Evolutionary conservation across 2,888 invertebrate genomes (phyloP), one percentile per base, ranked within the genome.

Genomic region (Magallana nippona): DNA sequence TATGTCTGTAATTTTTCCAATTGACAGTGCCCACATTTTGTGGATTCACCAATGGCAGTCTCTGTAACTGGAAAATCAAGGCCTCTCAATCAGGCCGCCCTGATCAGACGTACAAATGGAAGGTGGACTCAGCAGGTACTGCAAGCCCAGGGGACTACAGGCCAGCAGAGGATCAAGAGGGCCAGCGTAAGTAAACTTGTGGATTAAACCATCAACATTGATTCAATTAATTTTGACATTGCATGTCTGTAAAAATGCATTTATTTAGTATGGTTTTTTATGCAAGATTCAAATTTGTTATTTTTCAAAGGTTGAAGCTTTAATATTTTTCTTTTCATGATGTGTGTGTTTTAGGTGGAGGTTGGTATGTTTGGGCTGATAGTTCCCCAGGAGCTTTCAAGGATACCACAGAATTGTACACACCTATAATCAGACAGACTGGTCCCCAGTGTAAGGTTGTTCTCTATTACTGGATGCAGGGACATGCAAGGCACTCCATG

Each of bases 371-470:
- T 0, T 89, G 87, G 84, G 91, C 91, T 0, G 90, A 92, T 80
- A 91, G 90, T 78, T 90, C 92, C 2, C 85, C 83, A 17, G 92
- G 91, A 10, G 44, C 79, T 8, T 89, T 86, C 83, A 85, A 86
- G 44, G 90, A 91, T 80, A 87, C 84, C 10, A 89, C 91, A 10
- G 83, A 86, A 13, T 60, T 91, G 0, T 87, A 86, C 81, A 88
- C 90, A 10, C 87, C 90, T 0, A 83, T 77, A 10, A 89, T 91
- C 13, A 83, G 89, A 3, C 83, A 86, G 10, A 89, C 90, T 10
- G 92, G 91, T 17, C 91, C 92, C 13, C 91, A 91, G 84, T 92
- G 92, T 86, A 84, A 71, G 15, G 84, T 92, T 17, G 79, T 81
- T 1, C 90, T 92, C 84, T 90, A 86, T 84, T 92, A 91, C 84